Evolutionary conservation across 2,888 invertebrate species (phyloP), one percentile per base, ranked within the genome.

Genomic region (Aromia moschata): DNA sequence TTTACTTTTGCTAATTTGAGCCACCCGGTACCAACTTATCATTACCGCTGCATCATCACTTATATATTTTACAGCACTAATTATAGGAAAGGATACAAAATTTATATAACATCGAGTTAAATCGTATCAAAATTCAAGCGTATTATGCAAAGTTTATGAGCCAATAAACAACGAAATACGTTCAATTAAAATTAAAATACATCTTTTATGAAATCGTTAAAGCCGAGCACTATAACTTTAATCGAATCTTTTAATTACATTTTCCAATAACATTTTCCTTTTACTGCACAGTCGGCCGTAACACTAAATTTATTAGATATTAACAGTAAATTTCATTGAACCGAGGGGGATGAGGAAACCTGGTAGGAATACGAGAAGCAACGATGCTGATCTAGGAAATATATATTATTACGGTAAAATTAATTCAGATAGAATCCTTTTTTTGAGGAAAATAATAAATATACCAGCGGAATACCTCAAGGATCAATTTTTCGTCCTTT

Each of bases 151-250:
- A 44, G 40, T 57, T 58, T 52, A 51, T 51, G 17, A 7, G 12
- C 31, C 20, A 43, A 45, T 58, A 44, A 53, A 53, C 20, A 17
- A 20, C 20, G 20, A 51, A 53, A 58, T 51, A 53, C 41, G 57
- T 53, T 45, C 44, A 16, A 58, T 58, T 52, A 44, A 54, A 41
- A 54, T 54, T 54, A 58, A 58, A 58, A 58, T 53, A 36, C 51
- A 58, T 51, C 51, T 58, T 58, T 58, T 58, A 58, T 58, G 51
- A 53, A 58, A 58, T 58, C 59, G 41, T 53, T 56, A 49, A 57
- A 51, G 16, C 38, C 38, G 38, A 38, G 30, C 49, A 25, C 49
- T 30, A 40, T 40, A 51, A 51, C 25, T 51, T 51, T 51, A 51
- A 51, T 51, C 40, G 49, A 51, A 44, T 38, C 49, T 51, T 51